Conservation (phyloP, 2,113 vertebrate species). For the Aptenodytes forsteri region DNA sequence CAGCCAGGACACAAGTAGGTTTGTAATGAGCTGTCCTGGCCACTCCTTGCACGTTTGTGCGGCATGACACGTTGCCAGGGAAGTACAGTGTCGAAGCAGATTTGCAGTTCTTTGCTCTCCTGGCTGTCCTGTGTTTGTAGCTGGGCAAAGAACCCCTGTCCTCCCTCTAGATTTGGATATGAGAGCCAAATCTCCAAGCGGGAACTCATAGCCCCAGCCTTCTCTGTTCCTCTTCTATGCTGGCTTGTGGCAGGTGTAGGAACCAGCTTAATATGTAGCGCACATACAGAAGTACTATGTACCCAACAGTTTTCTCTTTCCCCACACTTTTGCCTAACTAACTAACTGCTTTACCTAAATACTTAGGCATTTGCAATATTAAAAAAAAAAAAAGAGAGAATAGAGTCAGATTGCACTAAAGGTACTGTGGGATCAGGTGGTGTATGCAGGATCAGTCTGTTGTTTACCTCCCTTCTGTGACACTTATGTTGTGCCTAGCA, state of each 20-base stretch:
- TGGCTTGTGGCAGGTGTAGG: background rate
- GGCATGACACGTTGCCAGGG: background rate
- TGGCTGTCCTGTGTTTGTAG: background rate
- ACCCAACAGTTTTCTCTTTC: background rate
- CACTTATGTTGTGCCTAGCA: rapidly evolving
- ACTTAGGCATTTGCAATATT: background rate
- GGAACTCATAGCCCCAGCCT: background rate
- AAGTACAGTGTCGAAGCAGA: background rate
- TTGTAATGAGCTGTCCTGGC: background rate
- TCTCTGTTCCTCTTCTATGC: background rate
- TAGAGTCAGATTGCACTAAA: background rate
- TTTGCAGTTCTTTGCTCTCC: background rate
- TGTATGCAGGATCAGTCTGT: background rate
- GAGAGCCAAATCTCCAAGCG: too few relatives aligned
- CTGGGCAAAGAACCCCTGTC: background rate
- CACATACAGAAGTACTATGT: background rate
- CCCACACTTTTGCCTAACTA: background rate
- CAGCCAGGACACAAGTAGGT: background rate
- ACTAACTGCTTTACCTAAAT: background rate
- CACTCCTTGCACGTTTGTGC: background rate
- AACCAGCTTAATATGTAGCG: too few relatives aligned
- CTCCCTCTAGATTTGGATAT: background rate
- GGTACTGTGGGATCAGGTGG: background rate
- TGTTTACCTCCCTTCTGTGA: background rate
- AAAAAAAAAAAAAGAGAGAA: background rate